phyloP scores from a whole-genome alignment of 2,113 vertebrate species.

The Catharus minimus region DNA sequence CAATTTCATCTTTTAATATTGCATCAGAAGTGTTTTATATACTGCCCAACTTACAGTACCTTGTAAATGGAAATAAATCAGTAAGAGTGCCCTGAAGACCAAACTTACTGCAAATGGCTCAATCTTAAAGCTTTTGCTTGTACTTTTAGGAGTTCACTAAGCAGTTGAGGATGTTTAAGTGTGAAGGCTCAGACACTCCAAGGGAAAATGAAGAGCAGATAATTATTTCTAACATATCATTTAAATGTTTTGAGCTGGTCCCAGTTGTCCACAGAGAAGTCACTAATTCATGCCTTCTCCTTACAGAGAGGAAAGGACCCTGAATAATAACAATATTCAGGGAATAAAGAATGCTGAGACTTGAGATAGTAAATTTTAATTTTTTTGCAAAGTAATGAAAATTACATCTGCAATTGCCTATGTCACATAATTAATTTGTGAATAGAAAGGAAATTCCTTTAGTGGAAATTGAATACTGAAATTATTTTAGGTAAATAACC shows the following conservation, averaged over 20 bases:
- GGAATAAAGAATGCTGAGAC: background rate
- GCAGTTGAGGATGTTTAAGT: background rate
- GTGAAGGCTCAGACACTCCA: background rate
- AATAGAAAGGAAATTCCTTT: background rate
- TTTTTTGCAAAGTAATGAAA: background rate
- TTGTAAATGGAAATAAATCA: background rate
- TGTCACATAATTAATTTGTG: background rate
- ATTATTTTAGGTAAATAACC: background rate
- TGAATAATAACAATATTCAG: background rate
- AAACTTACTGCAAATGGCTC: background rate
- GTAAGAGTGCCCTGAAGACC: background rate
- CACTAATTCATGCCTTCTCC: background rate
- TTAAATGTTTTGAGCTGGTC: background rate
- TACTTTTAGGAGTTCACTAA: background rate
- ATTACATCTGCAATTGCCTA: background rate
- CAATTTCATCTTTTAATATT: constrained; percentile 25
- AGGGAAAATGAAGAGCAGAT: background rate
- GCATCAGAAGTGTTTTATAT: background rate
- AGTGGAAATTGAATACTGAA: background rate
- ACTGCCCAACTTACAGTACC: background rate
- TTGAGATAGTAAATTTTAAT: background rate
- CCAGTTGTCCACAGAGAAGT: background rate
- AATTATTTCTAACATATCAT: background rate
- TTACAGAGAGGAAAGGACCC: background rate
- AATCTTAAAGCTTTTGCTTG: background rate